Evolutionary conservation across 2,113 vertebrate species (phyloP).

Genomic region (Mobula birostris): DNA sequence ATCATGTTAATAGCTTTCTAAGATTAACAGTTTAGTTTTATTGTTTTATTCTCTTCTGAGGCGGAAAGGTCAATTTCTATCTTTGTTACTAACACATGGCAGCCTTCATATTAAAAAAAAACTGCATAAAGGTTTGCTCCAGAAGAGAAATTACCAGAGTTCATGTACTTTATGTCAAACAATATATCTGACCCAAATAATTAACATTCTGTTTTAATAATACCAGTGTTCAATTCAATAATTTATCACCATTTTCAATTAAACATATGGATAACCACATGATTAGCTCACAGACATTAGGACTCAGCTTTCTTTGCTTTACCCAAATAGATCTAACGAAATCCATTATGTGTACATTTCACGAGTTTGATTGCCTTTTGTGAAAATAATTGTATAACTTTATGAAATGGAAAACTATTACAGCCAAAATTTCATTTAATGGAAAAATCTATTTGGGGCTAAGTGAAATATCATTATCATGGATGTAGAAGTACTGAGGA

Average conservation of each 20-base stretch:
- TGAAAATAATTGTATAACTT: background rate
- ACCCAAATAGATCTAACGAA: background rate
- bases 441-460: too few relatives aligned
- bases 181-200: slow-evolving; percentile 5
- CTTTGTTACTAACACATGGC: too few relatives aligned
- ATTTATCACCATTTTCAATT: slow-evolving; percentile 28
- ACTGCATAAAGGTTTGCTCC: background rate
- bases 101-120: background rate
- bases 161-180: background rate
- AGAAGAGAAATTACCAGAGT: background rate
- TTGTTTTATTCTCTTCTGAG: background rate
- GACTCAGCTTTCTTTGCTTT: background rate
- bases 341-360: background rate
- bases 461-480: too few relatives aligned
- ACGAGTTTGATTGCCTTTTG: background rate
- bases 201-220: slow-evolving; percentile 20
- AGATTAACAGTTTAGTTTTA: background rate
- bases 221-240: background rate
- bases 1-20: background rate
- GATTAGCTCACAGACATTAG: background rate
- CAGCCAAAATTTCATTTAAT: background rate
- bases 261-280: slow-evolving; percentile 8
- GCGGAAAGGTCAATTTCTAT: background rate
- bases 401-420: background rate
- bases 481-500: too few relatives aligned